phyloP scores from a whole-genome alignment of 2,888 invertebrate species.

The Andricus quercusramuli region DNA sequence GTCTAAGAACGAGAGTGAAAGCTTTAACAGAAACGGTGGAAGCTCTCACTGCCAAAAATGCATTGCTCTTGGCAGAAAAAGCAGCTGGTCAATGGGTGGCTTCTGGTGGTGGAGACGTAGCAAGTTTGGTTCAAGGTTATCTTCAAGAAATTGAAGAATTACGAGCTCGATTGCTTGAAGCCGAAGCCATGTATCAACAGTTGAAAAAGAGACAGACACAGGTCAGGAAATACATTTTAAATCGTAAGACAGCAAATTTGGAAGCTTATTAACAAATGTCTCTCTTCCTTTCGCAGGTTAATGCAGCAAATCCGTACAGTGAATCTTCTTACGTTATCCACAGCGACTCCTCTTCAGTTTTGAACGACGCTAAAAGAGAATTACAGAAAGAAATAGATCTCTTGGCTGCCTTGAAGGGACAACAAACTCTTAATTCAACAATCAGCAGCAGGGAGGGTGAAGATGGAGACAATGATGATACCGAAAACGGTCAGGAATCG shows the following conservation, averaged over 20 bases:
- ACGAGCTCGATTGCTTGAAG: conserved; percentile 92
- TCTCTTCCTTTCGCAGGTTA: conserved; percentile 62
- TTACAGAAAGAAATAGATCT: conserved; percentile 85
- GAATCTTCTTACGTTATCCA: conserved; percentile 83
- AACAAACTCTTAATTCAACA: conserved; percentile 64
- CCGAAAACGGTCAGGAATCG: conserved; percentile 82
- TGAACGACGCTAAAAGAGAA: conserved; percentile 90
- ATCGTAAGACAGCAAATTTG: conserved; percentile 1
- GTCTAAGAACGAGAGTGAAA: conserved; percentile 92
- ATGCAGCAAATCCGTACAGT: conserved; percentile 72
- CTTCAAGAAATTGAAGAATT: conserved; percentile 95
- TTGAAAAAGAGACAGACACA: conserved; percentile 80
- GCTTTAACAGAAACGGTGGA: conserved; percentile 97
- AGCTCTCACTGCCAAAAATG: conserved; percentile 89
- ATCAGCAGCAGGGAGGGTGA: conserved; percentile 79
- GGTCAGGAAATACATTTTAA: conserved; percentile 57
- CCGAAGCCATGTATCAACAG: conserved; percentile 89
- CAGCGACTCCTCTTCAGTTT: conserved; percentile 80
- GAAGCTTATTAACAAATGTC: conserved; percentile 37
- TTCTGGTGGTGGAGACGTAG: conserved; percentile 79
- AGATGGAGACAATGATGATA: conserved; percentile 80
- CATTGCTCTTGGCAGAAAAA: conserved; percentile 89
- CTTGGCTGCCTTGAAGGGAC: conserved; percentile 76
- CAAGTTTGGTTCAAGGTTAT: conserved; percentile 89
- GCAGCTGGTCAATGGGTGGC: conserved; percentile 84